Conservation (phyloP, 2,797 vertebrate genomes). For the Anguilla marmorata region DNA sequence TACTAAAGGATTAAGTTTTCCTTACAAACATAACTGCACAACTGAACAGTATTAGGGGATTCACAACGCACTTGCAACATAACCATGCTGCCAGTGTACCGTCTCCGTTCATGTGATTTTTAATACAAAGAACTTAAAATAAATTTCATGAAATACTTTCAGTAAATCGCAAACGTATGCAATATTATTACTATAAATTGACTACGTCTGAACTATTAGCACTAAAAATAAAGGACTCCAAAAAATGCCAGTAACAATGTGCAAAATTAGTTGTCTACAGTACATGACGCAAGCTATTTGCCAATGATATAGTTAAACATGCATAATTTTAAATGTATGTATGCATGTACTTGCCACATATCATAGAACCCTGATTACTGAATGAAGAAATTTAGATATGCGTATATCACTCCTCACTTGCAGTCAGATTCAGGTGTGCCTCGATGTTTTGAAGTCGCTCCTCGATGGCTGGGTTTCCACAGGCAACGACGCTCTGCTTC, state of each 20-base stretch:
- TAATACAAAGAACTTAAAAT: neutral
- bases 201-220: neutral
- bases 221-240: neutral
- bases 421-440: constrained; percentile 83
- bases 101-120: neutral
- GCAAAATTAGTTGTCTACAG: neutral
- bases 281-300: neutral
- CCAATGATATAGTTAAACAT: neutral
- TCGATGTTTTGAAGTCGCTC: constrained; percentile 94
- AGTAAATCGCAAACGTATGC: neutral
- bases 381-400: neutral
- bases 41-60: too few relatives aligned
- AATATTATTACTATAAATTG: neutral
- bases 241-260: neutral
- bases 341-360: neutral
- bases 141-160: neutral
- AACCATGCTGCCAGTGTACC: neutral
- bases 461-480: constrained; percentile 88
- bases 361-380: neutral
- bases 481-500: constrained; percentile 61
- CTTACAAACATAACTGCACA: neutral
- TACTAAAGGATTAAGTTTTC: neutral
- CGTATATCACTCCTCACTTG: constrained; percentile 67
- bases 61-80: neutral
- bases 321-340: neutral